Base-by-base conservation (phyloP, 2,113 vertebrate genomes). In the Antechinus flavipes region DNA sequence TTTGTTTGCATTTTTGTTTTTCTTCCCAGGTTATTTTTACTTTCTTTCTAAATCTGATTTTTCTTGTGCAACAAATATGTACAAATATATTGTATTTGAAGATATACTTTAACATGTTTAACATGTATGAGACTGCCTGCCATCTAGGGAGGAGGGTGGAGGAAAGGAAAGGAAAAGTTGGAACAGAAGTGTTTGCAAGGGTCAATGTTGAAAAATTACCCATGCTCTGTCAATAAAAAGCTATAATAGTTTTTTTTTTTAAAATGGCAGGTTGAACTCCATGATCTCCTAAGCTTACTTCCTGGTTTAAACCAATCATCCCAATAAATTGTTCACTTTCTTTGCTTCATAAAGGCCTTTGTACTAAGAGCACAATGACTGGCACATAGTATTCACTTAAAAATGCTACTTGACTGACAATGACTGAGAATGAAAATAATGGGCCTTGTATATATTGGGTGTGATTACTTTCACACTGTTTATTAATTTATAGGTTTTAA, bases 401-500 rank as follows among this genome's bases (percentile, higher is more conserved):
- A 76, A 84, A 84, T 84, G n/a, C n/a, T 84, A 19, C 16, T 84
- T 84, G 35, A 42, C 6, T 68, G 61, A 76, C 35, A 76, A 76
- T 22, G 68, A 42, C 19, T 84, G 68, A 84, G n/a, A 84, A 84
- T 19, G 5, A 42, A 84, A 84, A 23, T 84, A 93, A 24, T 92
- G 93, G 53, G 10, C 35, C 93, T 90, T 26, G 26, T 68, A 30
- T 68, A 35, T 35, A 16, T 3, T 68, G 35, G 61, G 30, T 68
- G 61, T 22, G 54, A 92, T 94, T 95, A 95, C 25, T 25, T 95
- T 96, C 91, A 91, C 92, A 35, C 94, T 94, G 68, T 92, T 97
- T 61, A 91, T 52, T 95, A 90, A 92, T 94, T 96, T 91, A 96
- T 95, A 95, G 24, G 94, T 91, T 97, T 97, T 53, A 96, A 93